Base-by-base conservation (phyloP, 1,140 invertebrate species). In the Streblospio benedicti region DNA sequence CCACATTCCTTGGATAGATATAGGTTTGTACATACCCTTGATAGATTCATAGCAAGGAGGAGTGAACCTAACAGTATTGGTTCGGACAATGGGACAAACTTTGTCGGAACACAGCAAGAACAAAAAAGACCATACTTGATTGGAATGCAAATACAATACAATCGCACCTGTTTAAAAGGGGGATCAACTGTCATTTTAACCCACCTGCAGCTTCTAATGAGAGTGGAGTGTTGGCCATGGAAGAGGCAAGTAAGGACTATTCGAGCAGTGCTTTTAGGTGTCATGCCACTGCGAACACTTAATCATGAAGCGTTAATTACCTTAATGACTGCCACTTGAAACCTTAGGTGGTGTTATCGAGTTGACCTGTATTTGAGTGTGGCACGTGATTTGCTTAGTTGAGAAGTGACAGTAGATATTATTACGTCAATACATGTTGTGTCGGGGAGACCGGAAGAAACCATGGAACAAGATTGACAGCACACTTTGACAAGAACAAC, bases 211-310 rank as follows among this genome's bases (percentile, higher is more conserved):
- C 53, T 6, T 56, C 51, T 3, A 51, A 61, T 43, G 53, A 56
- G 59, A 53, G 53, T 28, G 53, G 59, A 18, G 33, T 45, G n/a
- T n/a, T n/a, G n/a, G n/a, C n/a, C n/a, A 14, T 57, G 59, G 59
- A 44, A 61, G 23, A 56, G 59, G n/a, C 38, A 23, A n/a, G 49
- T 57, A 41, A 16, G 43, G 18, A 43, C 38, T 23, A 28, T 57
- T 6, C 18, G 56, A 30, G 20, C 16, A 16, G 43, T 49, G 18
- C 43, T 57, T 9, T 16, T 16, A 14, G 43, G 23, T 20, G 23
- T 57, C 16, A 9, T 57, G 3, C 9, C 9, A 9, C n/a, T n/a
- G n/a, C 35, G n/a, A n/a, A n/a, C n/a, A n/a, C 35, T 38, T 9
- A n/a, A 38, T 38, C 9, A 38, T 38, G 35, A 38, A n/a, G 9